Conservation (phyloP, 1,140 invertebrate genomes). For the Chironomus striatipennis region DNA sequence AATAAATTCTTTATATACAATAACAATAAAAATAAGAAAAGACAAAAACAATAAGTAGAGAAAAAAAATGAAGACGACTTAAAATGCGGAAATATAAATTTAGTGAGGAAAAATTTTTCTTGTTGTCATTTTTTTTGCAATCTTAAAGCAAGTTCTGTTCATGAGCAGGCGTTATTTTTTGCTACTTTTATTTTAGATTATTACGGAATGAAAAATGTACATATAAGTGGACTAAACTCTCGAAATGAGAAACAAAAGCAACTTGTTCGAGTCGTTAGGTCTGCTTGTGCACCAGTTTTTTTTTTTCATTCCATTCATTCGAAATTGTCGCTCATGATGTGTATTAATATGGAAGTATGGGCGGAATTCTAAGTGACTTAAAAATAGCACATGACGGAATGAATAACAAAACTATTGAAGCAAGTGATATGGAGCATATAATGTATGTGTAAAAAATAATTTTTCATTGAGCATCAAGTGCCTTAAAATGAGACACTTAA, state of each 20-base stretch:
- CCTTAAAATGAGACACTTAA: background rate
- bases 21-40: no score
- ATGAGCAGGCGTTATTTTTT: background rate
- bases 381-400: constrained; percentile 8
- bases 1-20: no score
- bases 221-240: constrained; percentile 1
- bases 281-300: background rate
- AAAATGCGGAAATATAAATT: constrained; percentile 9
- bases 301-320: background rate
- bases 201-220: no score
- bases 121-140: background rate
- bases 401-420: background rate
- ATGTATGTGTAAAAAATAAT: background rate
- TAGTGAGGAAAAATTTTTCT: background rate
- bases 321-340: background rate
- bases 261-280: background rate
- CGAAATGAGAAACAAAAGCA: background rate
- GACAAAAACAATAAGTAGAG: background rate
- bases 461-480: background rate
- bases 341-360: background rate
- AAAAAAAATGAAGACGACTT: background rate
- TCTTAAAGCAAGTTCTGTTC: background rate
- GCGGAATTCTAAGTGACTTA: constrained; percentile 12
- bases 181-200: no score
- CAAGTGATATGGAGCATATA: background rate